These are phyloP conservation scores for Thunnus maccoyii DNA, from an alignment of 2,113 vertebrate species.

Conservation along the genomic window DNA sequence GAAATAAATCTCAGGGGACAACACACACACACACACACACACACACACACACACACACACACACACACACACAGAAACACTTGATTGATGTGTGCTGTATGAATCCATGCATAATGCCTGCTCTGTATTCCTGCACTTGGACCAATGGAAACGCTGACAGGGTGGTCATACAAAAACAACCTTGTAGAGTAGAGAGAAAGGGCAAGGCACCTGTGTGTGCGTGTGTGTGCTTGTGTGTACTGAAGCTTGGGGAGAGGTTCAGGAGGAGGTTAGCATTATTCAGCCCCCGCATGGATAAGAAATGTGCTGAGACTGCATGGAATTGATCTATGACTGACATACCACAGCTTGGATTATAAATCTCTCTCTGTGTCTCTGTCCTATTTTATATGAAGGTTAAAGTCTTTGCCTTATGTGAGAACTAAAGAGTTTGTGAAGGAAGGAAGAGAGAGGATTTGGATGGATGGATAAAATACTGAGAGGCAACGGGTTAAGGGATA, in stretches of 20 bases:
- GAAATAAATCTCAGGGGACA: neutral
- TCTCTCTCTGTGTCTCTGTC: neutral
- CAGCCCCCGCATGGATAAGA: conserved; percentile 13
- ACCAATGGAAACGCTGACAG: conserved; percentile 41
- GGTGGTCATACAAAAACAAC: conserved; percentile 34
- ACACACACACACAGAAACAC: neutral
- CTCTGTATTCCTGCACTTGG: conserved; percentile 28
- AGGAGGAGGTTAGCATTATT: conserved; percentile 52
- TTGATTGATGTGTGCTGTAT: conserved; percentile 38
- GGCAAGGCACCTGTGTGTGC: conserved; percentile 12
- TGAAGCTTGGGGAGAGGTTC: conserved; percentile 35
- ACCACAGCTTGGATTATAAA: conserved; percentile 18
- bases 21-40: conserved; percentile 1
- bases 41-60: conserved; percentile 2
- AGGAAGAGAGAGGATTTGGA: neutral
- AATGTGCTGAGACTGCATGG: conserved; percentile 50
- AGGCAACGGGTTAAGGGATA: neutral
- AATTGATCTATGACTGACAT: conserved; percentile 47
- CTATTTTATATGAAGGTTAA: neutral
- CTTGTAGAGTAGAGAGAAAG: conserved; percentile 11
- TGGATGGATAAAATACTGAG: neutral
- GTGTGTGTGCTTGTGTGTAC: conserved; percentile 4
- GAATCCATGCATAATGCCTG: conserved; percentile 29
- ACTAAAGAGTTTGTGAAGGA: neutral
- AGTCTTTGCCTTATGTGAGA: neutral